Conservation (phyloP, 2,888 invertebrate species). For the Erpobdella octoculata region DNA sequence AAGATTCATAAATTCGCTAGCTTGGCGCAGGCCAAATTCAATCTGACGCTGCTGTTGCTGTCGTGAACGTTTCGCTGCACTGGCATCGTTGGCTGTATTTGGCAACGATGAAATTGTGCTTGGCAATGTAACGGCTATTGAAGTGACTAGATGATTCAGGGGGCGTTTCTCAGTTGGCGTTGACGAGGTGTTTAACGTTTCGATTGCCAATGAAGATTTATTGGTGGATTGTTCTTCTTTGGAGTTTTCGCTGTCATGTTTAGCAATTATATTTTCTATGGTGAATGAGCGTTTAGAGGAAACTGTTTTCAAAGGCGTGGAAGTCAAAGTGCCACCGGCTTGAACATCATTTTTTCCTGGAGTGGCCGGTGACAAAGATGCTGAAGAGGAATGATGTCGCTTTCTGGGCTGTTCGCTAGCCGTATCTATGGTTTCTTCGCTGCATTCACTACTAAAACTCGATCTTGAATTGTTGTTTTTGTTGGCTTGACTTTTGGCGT, state of each 20-base stretch:
- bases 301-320: background rate
- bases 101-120: too few species aligned
- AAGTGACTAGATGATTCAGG: too few species aligned
- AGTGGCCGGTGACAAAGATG: background rate
- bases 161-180: too few species aligned
- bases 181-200: too few species aligned
- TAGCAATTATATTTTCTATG: constrained; percentile 8
- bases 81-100: too few species aligned
- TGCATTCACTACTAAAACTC: background rate
- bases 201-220: too few species aligned
- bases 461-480: too few species aligned
- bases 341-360: background rate
- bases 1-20: background rate
- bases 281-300: constrained; percentile 1
- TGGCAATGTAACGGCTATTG: too few species aligned
- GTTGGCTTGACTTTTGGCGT: background rate
- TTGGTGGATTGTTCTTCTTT: background rate
- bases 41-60: background rate
- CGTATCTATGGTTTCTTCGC: background rate
- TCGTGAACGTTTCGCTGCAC: background rate
- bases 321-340: background rate
- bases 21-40: background rate
- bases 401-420: background rate
- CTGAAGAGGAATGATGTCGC: background rate
- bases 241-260: background rate